Evolutionary conservation across 2,797 vertebrate species (phyloP).

Genomic region (Artibeus lituratus): DNA sequence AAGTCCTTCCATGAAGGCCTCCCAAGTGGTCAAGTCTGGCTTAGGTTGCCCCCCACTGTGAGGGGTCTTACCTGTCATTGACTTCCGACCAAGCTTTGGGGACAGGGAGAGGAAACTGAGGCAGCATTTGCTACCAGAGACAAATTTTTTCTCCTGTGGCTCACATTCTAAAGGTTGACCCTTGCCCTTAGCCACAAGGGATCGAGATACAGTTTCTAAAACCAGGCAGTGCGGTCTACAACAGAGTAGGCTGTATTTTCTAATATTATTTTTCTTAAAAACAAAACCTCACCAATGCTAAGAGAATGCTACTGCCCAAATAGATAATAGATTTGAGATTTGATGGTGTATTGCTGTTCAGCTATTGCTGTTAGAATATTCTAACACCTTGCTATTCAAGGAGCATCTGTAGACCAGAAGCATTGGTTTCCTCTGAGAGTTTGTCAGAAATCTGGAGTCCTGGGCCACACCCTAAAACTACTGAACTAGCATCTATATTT

Average conservation of each 20-base stretch:
- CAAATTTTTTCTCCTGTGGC: too few species aligned
- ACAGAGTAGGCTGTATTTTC: neutral
- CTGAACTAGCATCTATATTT: neutral
- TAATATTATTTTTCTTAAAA: constrained; percentile 23
- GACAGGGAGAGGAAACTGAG: too few species aligned
- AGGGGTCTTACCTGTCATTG: too few species aligned
- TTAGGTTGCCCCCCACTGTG: too few species aligned
- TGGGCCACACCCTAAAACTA: neutral
- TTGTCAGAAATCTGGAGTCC: neutral
- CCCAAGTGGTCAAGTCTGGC: too few species aligned
- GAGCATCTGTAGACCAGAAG: neutral
- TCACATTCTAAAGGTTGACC: too few species aligned
- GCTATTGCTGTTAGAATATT: neutral
- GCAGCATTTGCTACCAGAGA: too few species aligned
- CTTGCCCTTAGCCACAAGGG: too few species aligned
- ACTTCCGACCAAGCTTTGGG: too few species aligned
- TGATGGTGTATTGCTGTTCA: neutral
- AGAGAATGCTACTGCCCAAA: neutral
- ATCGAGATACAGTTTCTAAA: too few species aligned
- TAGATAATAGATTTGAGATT: neutral
- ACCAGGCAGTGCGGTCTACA: too few species aligned
- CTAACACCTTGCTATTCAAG: neutral
- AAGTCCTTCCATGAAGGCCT: too few species aligned
- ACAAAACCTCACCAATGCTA: neutral
- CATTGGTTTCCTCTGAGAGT: neutral